phyloP scores from a whole-genome alignment of 2,113 vertebrate species.

The Oceanodroma tethys region DNA sequence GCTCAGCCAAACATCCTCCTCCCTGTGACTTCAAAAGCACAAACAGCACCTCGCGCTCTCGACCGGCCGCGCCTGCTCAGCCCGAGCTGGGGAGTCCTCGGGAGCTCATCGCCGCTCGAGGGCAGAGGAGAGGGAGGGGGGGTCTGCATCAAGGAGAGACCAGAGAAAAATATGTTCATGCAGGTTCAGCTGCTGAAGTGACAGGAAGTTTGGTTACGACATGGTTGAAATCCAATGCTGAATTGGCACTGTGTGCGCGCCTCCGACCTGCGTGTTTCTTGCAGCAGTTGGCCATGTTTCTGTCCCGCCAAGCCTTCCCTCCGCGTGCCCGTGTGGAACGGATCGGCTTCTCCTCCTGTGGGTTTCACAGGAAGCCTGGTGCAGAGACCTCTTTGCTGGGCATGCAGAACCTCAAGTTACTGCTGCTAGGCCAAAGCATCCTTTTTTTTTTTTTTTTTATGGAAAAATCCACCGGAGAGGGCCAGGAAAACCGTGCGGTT shows the following conservation, averaged over 20 bases:
- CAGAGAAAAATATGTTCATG: neutral
- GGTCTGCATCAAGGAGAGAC: neutral
- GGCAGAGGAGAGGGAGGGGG: too few relatives aligned
- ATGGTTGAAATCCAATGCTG: neutral
- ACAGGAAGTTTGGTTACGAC: neutral
- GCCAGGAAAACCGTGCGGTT: constrained; percentile 34
- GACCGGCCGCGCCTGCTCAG: rapidly evolving
- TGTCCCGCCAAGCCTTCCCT: neutral
- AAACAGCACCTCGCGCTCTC: neutral
- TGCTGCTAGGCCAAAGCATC: neutral
- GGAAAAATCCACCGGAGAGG: neutral
- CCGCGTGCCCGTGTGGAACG: neutral
- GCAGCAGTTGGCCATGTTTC: neutral
- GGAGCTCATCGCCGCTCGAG: rapidly evolving
- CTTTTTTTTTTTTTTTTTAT: neutral
- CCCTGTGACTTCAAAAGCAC: rapidly evolving
- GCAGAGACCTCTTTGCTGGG: neutral
- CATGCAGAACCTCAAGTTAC: neutral
- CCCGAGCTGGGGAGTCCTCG: too few relatives aligned
- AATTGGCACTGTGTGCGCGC: neutral
- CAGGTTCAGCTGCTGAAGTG: neutral
- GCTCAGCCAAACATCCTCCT: neutral
- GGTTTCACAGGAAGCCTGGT: neutral
- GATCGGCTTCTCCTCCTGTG: neutral
- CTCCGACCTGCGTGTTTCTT: neutral